Base-by-base conservation (phyloP, 1,140 invertebrate species). In the Drosophila pectinifera region DNA sequence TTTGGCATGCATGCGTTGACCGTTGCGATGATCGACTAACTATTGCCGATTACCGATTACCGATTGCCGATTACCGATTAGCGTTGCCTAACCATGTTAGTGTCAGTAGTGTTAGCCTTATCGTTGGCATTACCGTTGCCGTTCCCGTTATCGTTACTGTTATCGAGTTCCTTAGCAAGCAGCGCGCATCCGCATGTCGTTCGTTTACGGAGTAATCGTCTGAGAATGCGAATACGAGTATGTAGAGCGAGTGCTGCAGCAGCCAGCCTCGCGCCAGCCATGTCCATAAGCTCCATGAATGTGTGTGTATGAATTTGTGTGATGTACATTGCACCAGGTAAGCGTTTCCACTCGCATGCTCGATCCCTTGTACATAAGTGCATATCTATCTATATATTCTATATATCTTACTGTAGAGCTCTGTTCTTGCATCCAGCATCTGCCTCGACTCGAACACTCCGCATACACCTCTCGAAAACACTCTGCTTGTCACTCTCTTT, bases 161-260 rank as follows among this genome's bases (percentile, higher is more conserved):
- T 67, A 41, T 46, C 42, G 36, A 79, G 69, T 80, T 84, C 51
- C 36, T 46, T 82, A 85, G 78, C 69, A 81, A 86, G 79, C 75
- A 88, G 83, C 83, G 82, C 83, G 83, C 82, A 88, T 88, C 62
- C 55, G 82, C 82, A 86, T 86, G 82, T 55, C 41, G 48, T 75
- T 85, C 26, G 49, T 53, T 53, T n/a, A 51, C 18, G 36, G 28
- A 53, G 42, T 72, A 58, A 26, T 42, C 56, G 45, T 55, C 57
- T 53, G 18, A 42, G 53, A 63, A 63, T 49, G 41, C 49, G 26
- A 18, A 73, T 62, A 54, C 22, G 62, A 14, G 48, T 16, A 38
- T 54, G 26, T 70, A 62, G 16, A 61, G 46, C 34, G 34, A 22
- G 51, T 26, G 49, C 24, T 13, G 18, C 31, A 49, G 24, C 24